Conservation (phyloP, 2,888 invertebrate genomes). For the Rhingia campestris region DNA sequence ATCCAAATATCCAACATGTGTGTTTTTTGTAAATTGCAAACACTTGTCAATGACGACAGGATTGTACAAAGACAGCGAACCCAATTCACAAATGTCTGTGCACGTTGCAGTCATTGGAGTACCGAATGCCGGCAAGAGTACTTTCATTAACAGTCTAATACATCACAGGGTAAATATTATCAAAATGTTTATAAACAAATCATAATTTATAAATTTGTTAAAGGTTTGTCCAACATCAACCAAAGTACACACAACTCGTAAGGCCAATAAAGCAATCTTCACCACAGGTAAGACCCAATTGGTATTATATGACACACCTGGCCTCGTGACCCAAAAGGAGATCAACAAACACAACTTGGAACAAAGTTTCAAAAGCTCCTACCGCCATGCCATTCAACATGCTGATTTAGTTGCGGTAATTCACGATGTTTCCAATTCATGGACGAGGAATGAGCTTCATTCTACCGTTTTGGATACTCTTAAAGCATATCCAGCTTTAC, state of each 20-base stretch:
- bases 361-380: constrained; percentile 85
- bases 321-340: constrained; percentile 89
- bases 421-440: constrained; percentile 91
- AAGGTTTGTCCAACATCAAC: constrained; percentile 95
- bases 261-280: constrained; percentile 88
- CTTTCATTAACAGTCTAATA: constrained; percentile 93
- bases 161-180: constrained; percentile 87
- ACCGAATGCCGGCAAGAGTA: constrained; percentile 98
- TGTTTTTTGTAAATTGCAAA: constrained; percentile 22
- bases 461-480: constrained; percentile 88
- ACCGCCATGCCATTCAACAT: constrained; percentile 84
- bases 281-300: constrained; percentile 92
- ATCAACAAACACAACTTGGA: constrained; percentile 84
- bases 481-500: constrained; percentile 85
- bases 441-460: constrained; percentile 88
- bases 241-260: constrained; percentile 95
- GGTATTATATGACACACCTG: constrained; percentile 96
- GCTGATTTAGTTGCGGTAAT: constrained; percentile 93
- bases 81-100: constrained; percentile 76
- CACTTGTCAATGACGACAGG: constrained; percentile 33
- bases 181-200: background rate
- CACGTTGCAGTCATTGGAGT: constrained; percentile 93
- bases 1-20: constrained; percentile 23
- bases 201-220: background rate
- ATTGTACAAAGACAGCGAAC: constrained; percentile 19